phyloP scores from a whole-genome alignment of 2,888 invertebrate species.

The Ischnura elegans region DNA sequence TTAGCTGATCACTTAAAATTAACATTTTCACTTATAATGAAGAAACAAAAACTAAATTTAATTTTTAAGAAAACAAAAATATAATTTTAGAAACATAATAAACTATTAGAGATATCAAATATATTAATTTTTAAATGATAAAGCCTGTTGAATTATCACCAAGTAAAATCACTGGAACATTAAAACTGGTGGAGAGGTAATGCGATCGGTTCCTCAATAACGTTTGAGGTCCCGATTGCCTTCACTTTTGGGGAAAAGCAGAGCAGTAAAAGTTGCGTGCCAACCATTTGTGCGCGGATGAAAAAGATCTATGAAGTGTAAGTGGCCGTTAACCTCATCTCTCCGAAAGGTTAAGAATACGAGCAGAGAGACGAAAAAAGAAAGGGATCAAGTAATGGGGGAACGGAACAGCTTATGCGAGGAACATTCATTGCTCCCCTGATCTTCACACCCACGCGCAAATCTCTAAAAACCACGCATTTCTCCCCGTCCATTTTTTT shows the following conservation, averaged over 20 bases:
- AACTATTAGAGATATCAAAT: no score
- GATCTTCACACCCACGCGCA: background rate
- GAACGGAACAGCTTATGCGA: background rate
- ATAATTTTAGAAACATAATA: no score
- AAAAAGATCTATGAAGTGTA: background rate
- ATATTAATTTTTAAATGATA: no score
- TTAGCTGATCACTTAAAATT: no score
- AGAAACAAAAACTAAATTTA: no score
- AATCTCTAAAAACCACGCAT: background rate
- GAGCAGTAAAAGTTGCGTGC: background rate
- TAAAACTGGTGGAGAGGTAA: no score
- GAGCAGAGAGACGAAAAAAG: background rate
- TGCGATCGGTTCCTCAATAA: background rate
- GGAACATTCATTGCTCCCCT: background rate
- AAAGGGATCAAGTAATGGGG: background rate
- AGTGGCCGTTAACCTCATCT: constrained; percentile 12
- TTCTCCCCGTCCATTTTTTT: background rate
- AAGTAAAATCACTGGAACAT: no score
- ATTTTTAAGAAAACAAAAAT: no score
- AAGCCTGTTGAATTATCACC: no score
- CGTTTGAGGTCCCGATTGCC: background rate
- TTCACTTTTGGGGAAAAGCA: background rate
- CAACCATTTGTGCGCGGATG: background rate
- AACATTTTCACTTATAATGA: no score
- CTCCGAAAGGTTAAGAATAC: background rate